Conservation (phyloP, 2,888 invertebrate genomes). For the Physocephala rufipes region DNA sequence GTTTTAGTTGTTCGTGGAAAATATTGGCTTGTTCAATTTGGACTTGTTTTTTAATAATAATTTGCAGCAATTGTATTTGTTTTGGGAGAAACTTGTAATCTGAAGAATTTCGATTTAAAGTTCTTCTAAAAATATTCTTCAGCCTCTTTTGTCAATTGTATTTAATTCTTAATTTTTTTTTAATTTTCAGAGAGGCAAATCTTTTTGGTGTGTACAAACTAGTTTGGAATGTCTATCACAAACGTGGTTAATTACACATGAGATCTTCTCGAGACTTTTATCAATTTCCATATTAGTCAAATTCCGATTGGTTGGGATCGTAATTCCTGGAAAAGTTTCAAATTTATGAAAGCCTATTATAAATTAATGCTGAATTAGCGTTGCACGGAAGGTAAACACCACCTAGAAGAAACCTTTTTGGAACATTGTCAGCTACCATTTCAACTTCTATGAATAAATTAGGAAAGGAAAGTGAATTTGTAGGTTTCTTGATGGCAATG, state of each 20-base stretch:
- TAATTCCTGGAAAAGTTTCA: neutral
- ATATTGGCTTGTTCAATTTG: too few relatives aligned
- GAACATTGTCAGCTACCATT: neutral
- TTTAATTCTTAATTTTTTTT: neutral
- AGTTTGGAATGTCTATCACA: neutral
- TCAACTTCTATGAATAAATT: neutral
- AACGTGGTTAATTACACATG: neutral
- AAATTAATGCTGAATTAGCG: neutral
- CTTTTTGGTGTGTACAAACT: neutral
- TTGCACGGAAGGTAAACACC: neutral
- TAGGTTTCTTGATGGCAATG: too few relatives aligned
- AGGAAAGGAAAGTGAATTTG: too few relatives aligned
- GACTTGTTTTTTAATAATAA: too few relatives aligned
- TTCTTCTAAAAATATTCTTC: neutral
- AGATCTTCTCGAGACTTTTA: neutral
- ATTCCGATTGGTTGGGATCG: neutral
- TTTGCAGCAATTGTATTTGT: too few relatives aligned
- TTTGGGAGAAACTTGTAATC: too few relatives aligned
- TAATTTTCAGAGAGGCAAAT: constrained; percentile 14
- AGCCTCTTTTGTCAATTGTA: neutral
- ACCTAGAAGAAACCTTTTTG: neutral
- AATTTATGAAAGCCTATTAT: neutral
- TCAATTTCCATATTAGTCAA: neutral
- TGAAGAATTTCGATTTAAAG: too few relatives aligned
- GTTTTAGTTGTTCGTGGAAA: too few relatives aligned